Evolutionary conservation across 1,140 invertebrate genomes (phyloP).

Genomic region (Chrysomallon squamiferum): DNA sequence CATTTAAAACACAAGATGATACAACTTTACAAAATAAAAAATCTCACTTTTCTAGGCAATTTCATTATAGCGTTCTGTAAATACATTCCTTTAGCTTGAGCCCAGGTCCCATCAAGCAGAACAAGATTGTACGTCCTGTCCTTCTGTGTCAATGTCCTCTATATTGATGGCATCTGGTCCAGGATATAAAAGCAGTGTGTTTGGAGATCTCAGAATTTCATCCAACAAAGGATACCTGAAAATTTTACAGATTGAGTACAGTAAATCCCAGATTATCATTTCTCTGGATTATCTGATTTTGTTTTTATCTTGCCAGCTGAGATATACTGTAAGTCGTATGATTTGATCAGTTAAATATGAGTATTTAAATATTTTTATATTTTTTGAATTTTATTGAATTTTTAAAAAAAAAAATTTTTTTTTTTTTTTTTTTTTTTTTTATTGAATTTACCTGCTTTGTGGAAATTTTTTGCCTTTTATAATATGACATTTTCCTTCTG

Average conservation of each 20-base stretch:
- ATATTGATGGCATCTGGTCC: constrained; percentile 76
- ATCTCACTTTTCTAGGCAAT: constrained; percentile 60
- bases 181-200: constrained; percentile 84
- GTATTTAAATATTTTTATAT: too few species aligned
- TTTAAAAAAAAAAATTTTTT: too few species aligned
- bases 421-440: too few species aligned
- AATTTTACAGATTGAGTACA: neutral
- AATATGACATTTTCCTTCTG: constrained; percentile 77
- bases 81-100: constrained; percentile 79
- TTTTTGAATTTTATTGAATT: too few species aligned
- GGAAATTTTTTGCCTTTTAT: constrained; percentile 87
- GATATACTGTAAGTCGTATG: too few species aligned
- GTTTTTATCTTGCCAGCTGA: too few species aligned
- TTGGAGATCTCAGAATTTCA: constrained; percentile 72
- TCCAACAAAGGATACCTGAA: constrained; percentile 73
- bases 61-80: constrained; percentile 61
- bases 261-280: too few species aligned
- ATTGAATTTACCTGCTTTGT: constrained; percentile 63
- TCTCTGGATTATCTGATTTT: too few species aligned
- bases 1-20: too few species aligned
- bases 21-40: too few species aligned
- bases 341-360: too few species aligned
- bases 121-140: constrained; percentile 76
- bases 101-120: constrained; percentile 92
- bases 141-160: constrained; percentile 54